Evolutionary conservation across 2,113 vertebrate species (phyloP).

Genomic region (Dicerorhinus sumatrensis): DNA sequence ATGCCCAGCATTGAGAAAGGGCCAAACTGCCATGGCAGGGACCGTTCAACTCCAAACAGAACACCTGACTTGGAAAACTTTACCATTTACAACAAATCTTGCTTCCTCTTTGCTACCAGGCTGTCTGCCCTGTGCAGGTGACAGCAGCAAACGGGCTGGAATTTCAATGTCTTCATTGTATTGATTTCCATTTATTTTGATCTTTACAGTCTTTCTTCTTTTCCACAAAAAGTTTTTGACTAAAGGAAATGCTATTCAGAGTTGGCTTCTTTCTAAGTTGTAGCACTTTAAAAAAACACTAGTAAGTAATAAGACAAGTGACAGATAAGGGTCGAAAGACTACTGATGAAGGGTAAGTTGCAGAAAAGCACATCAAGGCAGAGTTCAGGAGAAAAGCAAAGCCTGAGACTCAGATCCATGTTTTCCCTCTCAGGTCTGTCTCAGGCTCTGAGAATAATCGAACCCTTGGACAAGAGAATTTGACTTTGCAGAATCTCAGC

Average conservation of each 20-base stretch:
- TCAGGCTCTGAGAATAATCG: background rate
- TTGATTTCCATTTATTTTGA: constrained; percentile 79
- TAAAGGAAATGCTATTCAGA: constrained; percentile 60
- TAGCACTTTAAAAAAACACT: constrained; percentile 69
- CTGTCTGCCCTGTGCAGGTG: constrained; percentile 4
- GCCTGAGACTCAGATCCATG: background rate
- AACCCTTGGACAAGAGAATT: constrained; percentile 2
- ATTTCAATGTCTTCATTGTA: constrained; percentile 76
- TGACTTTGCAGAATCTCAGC: constrained; percentile 26
- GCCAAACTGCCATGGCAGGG: too few relatives aligned
- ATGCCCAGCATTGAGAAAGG: background rate
- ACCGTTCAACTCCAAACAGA: background rate
- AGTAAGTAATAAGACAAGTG: constrained; percentile 59
- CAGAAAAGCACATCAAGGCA: constrained; percentile 55
- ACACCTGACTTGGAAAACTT: background rate
- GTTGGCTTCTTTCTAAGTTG: constrained; percentile 57
- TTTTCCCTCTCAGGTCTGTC: background rate
- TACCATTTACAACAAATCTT: background rate
- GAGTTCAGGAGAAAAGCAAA: constrained; percentile 20
- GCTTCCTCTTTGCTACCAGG: constrained; percentile 7
- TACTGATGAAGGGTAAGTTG: constrained; percentile 54
- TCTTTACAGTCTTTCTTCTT: constrained; percentile 66
- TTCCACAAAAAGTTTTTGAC: constrained; percentile 71
- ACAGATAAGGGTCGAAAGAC: constrained; percentile 69
- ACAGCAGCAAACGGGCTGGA: constrained; percentile 64